Evolutionary conservation across 2,888 invertebrate genomes (phyloP).

Genomic region (Ischnus inquisitorius): DNA sequence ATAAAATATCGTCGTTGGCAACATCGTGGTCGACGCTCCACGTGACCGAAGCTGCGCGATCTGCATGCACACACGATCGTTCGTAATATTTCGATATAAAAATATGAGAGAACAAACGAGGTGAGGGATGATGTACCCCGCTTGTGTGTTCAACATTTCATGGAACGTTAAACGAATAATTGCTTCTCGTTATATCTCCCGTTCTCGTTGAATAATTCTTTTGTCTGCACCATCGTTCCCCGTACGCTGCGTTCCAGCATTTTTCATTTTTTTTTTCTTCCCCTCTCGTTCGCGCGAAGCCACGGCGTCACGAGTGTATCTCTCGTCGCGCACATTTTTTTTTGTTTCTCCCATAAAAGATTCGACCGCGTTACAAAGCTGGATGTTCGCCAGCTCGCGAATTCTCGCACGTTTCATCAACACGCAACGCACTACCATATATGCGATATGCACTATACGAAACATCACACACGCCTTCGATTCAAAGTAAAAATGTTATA

Average conservation of each 20-base stretch:
- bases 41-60: slow-evolving; percentile 5
- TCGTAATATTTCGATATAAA: slow-evolving; percentile 58
- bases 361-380: slow-evolving; percentile 55
- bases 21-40: neutral
- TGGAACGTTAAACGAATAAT: slow-evolving; percentile 55
- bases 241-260: slow-evolving; percentile 32
- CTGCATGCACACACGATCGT: slow-evolving; percentile 11
- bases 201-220: slow-evolving; percentile 60
- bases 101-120: slow-evolving; percentile 58
- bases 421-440: slow-evolving; percentile 1
- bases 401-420: slow-evolving; percentile 50
- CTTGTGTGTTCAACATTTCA: slow-evolving; percentile 42
- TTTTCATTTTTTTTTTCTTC: slow-evolving; percentile 35
- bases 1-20: slow-evolving; percentile 22
- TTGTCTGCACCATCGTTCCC: slow-evolving; percentile 30
- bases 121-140: slow-evolving; percentile 27
- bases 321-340: slow-evolving; percentile 19
- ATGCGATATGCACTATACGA: neutral
- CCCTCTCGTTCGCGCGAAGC: neutral
- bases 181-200: slow-evolving; percentile 53
- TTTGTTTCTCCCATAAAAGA: slow-evolving; percentile 52
- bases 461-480: slow-evolving; percentile 21
- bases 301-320: slow-evolving; percentile 7
- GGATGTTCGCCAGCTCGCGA: slow-evolving; percentile 59
- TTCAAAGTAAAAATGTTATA: slow-evolving; percentile 41